Percentiles rank a stretch among this genome's conserved stretches.
These are phyloP conservation scores for Platyura marginata DNA, from an alignment of 1,140 invertebrate genomes.

Conservation along the genomic window DNA sequence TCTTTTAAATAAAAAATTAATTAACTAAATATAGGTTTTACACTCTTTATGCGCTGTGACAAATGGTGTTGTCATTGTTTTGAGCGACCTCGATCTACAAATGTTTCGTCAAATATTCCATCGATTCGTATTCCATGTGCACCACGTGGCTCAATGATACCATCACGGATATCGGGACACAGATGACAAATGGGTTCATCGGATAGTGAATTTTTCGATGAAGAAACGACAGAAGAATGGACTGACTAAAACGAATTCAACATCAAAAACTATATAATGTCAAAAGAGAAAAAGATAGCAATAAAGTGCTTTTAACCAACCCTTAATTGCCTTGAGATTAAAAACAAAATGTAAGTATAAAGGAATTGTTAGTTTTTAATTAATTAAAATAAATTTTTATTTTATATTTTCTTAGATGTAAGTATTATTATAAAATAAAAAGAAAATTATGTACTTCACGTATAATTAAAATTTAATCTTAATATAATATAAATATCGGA, in stretches of 20 bases:
- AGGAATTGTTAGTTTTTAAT: no score
- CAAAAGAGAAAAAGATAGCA: no score
- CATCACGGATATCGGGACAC: conserved; percentile 9
- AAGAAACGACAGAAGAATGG: conserved; percentile 6
- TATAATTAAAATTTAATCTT: no score
- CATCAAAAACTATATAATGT: no score
- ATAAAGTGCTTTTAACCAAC: no score
- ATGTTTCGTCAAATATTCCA: conserved; percentile 8
- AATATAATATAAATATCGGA: no score
- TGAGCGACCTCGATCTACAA: conserved; percentile 7
- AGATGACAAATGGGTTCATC: conserved; percentile 24
- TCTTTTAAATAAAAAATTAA: not conserved
- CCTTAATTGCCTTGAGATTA: no score
- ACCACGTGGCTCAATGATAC: conserved; percentile 14
- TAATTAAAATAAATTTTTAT: no score
- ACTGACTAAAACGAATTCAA: conserved; percentile 6
- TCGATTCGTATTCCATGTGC: conserved; percentile 19
- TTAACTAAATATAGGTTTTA: conserved; percentile 3
- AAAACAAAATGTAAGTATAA: no score
- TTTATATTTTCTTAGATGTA: no score
- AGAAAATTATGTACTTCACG: no score
- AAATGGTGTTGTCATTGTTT: conserved; percentile 21
- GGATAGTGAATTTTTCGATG: conserved; percentile 11
- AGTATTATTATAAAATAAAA: no score
- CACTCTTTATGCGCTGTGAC: conserved; percentile 17